Conservation (phyloP, 2,113 vertebrate species). For the Laticauda colubrina region DNA sequence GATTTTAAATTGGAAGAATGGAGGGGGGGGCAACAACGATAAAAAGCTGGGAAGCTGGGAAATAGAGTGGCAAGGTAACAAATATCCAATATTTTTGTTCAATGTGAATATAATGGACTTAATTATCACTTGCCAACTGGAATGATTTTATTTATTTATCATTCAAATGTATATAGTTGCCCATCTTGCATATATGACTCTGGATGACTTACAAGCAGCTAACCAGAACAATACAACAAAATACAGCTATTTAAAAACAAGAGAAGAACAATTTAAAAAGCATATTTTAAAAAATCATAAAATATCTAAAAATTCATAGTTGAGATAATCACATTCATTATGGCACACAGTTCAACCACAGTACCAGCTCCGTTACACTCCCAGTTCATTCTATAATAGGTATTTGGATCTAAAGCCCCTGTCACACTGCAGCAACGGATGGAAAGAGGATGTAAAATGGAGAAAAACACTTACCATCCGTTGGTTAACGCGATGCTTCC, state of each 20-base stretch:
- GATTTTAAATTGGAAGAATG: slow-evolving; percentile 40
- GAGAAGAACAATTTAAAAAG: background rate
- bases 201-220: background rate
- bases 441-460: too few relatives aligned
- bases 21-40: slow-evolving; percentile 15
- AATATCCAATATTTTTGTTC: background rate
- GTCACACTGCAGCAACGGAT: too few relatives aligned
- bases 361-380: background rate
- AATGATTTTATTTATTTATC: background rate
- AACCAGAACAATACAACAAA: background rate
- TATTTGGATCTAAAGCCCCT: background rate
- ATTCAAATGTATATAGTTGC: background rate
- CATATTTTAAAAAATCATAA: background rate
- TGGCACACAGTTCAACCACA: background rate
- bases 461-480: too few relatives aligned
- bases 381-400: background rate
- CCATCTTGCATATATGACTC: background rate
- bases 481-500: too few relatives aligned
- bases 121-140: background rate
- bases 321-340: background rate
- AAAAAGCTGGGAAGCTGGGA: background rate
- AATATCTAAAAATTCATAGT: background rate
- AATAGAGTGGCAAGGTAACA: background rate
- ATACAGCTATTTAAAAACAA: background rate
- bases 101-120: background rate